phyloP scores from a whole-genome alignment of 2,797 vertebrate species.

The Chloroceryle inda region DNA sequence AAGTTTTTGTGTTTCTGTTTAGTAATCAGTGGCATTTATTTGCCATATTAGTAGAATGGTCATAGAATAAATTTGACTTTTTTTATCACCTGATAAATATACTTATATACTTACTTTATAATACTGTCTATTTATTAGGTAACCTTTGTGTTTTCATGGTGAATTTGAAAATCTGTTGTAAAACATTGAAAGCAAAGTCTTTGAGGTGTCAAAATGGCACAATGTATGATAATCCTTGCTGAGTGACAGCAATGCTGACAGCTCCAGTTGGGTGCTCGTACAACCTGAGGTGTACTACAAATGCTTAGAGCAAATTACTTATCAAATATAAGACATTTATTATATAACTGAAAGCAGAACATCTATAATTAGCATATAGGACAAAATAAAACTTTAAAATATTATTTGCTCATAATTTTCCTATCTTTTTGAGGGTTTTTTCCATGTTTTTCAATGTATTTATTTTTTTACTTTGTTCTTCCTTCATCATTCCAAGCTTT shows the following conservation, averaged over 20 bases:
- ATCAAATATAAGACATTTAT: fast-evolving
- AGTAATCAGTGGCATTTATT: not conserved
- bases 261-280: not conserved
- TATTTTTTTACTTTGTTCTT: not conserved
- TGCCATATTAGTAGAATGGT: not conserved
- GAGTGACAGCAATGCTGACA: not conserved
- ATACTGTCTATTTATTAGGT: not conserved
- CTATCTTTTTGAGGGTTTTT: fast-evolving
- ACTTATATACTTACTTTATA: not conserved
- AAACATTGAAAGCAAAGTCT: not conserved
- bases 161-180: not conserved
- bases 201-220: not conserved
- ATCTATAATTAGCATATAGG: not conserved
- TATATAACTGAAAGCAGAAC: not conserved
- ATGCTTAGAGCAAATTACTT: fast-evolving
- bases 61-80: not conserved
- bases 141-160: not conserved
- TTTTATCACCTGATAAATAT: not conserved
- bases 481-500: not conserved
- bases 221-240: not conserved
- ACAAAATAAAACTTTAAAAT: not conserved
- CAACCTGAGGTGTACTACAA: not conserved
- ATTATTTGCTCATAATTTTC: not conserved
- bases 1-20: not conserved
- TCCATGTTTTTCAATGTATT: not conserved